Evolutionary conservation across 2,797 vertebrate genomes (phyloP).

Genomic region (Glossophaga mutica): DNA sequence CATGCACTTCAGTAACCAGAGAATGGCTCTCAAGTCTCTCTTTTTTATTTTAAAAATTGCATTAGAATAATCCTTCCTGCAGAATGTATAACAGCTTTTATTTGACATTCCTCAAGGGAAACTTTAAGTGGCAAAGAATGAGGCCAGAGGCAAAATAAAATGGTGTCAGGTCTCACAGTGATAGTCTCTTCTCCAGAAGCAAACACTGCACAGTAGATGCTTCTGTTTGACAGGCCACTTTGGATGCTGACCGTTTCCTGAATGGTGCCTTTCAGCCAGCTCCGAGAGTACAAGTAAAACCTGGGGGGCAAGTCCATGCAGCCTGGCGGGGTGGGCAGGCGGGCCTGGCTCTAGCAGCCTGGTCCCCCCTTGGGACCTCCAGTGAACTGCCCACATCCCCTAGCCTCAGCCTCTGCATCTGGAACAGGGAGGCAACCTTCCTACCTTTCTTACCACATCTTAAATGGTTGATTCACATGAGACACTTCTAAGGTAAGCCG

Average conservation of each 20-base stretch:
- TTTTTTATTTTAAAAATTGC: background rate
- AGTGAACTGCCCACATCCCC: background rate
- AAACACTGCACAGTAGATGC: background rate
- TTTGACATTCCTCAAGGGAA: slow-evolving; percentile 51
- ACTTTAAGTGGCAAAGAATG: slow-evolving; percentile 25
- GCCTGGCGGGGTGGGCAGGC: background rate
- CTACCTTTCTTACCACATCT: background rate
- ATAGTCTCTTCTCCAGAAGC: background rate
- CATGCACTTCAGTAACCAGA: background rate
- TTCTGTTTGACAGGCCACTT: background rate
- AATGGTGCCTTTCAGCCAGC: background rate
- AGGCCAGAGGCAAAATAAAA: slow-evolving; percentile 52
- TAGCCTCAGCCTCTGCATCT: background rate
- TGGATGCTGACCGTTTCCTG: background rate
- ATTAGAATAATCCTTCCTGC: background rate
- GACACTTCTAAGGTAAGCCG: background rate
- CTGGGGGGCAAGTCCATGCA: background rate
- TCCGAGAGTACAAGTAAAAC: background rate
- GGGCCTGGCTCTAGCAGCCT: background rate
- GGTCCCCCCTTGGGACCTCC: background rate
- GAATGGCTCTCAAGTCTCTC: background rate
- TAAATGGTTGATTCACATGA: background rate
- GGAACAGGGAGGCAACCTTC: background rate
- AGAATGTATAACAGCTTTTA: background rate
- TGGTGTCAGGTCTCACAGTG: slow-evolving; percentile 31